Percentiles rank a stretch among this genome's conserved stretches.
These are phyloP conservation scores for Gnatocerus cornutus DNA, from an alignment of 2,888 invertebrate genomes.

Conservation along the genomic window DNA sequence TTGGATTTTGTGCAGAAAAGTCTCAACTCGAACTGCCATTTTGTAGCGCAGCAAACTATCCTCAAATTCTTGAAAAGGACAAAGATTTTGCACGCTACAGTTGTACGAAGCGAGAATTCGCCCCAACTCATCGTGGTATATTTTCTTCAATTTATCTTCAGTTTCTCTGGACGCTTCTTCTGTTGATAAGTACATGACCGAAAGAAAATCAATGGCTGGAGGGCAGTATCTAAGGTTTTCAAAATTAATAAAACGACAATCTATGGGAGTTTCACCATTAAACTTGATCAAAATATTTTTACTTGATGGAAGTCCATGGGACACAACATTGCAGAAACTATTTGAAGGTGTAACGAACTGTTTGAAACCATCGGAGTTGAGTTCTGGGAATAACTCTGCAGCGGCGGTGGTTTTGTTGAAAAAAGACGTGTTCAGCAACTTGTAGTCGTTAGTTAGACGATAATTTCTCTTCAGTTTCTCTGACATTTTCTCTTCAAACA, in stretches of 20 bases:
- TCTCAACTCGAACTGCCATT: not conserved
- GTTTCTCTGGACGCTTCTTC: not conserved
- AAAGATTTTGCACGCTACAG: not conserved
- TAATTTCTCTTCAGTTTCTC: conserved; percentile 58
- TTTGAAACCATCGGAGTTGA: too few species aligned
- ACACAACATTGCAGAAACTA: conserved; percentile 66
- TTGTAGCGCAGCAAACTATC: not conserved
- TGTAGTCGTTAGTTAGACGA: conserved; percentile 16
- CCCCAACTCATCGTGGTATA: conserved; percentile 17
- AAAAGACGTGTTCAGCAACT: not conserved
- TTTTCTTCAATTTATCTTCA: conserved; percentile 13
- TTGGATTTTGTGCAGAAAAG: not conserved
- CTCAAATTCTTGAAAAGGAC: not conserved
- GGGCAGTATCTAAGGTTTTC: not conserved
- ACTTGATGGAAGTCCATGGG: conserved; percentile 65
- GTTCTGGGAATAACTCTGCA: too few species aligned
- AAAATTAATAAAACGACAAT: conserved; percentile 4
- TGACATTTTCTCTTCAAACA: conserved; percentile 56
- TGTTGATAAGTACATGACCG: not conserved
- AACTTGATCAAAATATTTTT: conserved; percentile 54
- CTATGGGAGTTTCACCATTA: not conserved
- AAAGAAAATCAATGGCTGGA: not conserved
- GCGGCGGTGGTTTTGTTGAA: too few species aligned
- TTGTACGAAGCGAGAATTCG: not conserved
- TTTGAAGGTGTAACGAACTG: conserved; percentile 64